A percentile compares a stretch with the other conserved stretches of the same genome.
Conservation (phyloP, 1,140 invertebrate genomes). For the Procambarus virginalis region DNA sequence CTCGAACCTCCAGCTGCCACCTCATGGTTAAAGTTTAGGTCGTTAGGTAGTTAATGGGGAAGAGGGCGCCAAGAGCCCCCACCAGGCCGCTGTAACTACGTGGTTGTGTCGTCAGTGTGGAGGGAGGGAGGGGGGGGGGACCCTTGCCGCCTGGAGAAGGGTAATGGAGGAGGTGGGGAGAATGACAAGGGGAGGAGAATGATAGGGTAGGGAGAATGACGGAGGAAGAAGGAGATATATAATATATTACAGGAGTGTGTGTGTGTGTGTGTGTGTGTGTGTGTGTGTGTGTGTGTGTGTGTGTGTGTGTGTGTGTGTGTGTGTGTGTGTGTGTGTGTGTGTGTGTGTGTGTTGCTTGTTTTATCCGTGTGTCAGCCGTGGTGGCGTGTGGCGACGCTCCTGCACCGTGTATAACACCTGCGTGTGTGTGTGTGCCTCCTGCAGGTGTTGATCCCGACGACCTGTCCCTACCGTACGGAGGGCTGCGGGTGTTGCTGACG, state of each 20-base stretch:
- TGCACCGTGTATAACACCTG: not conserved
- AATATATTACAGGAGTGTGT: no score
- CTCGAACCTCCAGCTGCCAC: not conserved
- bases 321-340: no score
- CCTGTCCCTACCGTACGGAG: conserved; percentile 36
- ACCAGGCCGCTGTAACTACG: no score
- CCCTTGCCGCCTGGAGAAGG: not conserved
- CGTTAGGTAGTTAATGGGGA: no score
- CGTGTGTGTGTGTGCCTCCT: not conserved
- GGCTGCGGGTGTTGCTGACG: conserved; percentile 22
- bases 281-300: no score
- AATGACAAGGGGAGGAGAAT: not conserved
- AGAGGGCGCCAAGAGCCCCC: no score
- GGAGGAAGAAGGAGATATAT: not conserved
- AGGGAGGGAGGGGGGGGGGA: not conserved
- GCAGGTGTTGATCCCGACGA: conserved; percentile 37
- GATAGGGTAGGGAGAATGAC: not conserved
- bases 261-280: not conserved
- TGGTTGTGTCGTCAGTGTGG: no score
- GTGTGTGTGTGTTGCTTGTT: no score
- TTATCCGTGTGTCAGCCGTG: not conserved
- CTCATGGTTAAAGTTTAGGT: no score
- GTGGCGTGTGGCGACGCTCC: no score
- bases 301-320: no score
- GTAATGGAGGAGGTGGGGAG: not conserved